Evolutionary conservation across 2,113 vertebrate genomes (phyloP), one percentile per base, ranked within the genome.

Genomic region (Indicator maculatus): DNA sequence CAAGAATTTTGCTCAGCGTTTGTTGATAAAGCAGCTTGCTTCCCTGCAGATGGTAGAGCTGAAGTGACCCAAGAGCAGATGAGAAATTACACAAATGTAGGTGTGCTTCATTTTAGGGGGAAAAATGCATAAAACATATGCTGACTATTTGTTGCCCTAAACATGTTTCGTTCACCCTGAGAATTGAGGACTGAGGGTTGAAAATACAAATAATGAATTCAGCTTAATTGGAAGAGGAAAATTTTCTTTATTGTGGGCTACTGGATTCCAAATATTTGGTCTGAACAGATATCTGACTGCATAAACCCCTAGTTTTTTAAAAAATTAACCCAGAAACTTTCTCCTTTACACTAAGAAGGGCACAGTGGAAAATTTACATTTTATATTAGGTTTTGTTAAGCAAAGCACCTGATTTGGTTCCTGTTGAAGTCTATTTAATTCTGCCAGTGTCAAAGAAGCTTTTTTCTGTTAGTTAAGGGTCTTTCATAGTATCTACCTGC

Each of bases 1-100:
- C 55, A 8, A 82, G 63, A 93, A 44, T 38, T 19, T 14, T 84
- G 27, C 53, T 89, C 15, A 52, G 5, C 70, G 18, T 77, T 84
- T 95, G 75, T 64, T 88, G 82, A 70, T 89, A 56, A 85, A 90
- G 71, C 60, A 86, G 56, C n/a, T 95, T 69, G 67, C 65, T 63
- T 96, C n/a, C 64, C 60, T 67, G 41, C 76, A 91, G 83, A 90
- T 92, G 75, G 93, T 84, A 73, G 30, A 19, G 23, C 41, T 83
- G 75, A 44, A 90, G 28, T 18, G 80, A 65, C 74, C 53, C 39
- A 53, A 39, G 14, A 79, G n/a, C 50, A 92, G 58, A 89, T 90
- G 74, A 90, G 41, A 88, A 77, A 75, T 24, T 70, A 23, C 9
- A 87, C 31, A 52, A 90, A 73, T 30, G n/a, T 81, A 80, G 31